A percentile compares a stretch with the other conserved stretches of the same genome.
phyloP scores from a whole-genome alignment of 2,113 vertebrate genomes.

The Neodon shergylaensis region DNA sequence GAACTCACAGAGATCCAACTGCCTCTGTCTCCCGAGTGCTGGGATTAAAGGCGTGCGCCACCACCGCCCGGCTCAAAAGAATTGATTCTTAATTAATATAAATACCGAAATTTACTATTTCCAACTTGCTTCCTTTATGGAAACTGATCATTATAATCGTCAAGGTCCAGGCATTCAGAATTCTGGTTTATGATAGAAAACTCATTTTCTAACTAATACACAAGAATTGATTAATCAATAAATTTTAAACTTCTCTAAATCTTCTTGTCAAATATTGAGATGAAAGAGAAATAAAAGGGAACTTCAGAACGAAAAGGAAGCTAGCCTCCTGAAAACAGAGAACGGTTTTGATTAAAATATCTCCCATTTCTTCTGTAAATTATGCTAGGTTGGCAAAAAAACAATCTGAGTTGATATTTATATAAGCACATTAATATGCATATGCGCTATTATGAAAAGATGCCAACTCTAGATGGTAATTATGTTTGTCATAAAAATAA shows the following conservation, averaged over 20 bases:
- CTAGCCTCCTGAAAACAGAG: neutral
- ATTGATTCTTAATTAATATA: neutral
- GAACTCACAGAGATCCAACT: too few relatives aligned
- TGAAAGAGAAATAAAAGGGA: neutral
- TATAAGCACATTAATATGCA: constrained; percentile 42
- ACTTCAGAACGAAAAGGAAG: neutral
- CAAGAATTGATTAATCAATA: neutral
- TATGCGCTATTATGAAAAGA: neutral
- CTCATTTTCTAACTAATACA: neutral
- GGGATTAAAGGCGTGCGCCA: too few relatives aligned
- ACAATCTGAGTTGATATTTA: neutral
- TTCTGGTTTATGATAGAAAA: neutral
- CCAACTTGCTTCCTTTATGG: neutral
- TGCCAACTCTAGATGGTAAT: constrained; percentile 9
- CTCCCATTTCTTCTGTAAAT: neutral
- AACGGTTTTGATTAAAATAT: neutral
- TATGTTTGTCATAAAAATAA: constrained; percentile 20
- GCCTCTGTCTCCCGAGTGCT: too few relatives aligned
- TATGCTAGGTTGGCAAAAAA: neutral
- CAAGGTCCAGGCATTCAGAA: neutral
- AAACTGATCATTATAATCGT: neutral
- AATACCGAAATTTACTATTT: neutral
- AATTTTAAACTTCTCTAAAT: neutral
- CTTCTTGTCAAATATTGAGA: neutral
- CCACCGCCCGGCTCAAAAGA: too few relatives aligned